Base-by-base conservation (phyloP, 2,113 vertebrate genomes). In the Nibea albiflora region DNA sequence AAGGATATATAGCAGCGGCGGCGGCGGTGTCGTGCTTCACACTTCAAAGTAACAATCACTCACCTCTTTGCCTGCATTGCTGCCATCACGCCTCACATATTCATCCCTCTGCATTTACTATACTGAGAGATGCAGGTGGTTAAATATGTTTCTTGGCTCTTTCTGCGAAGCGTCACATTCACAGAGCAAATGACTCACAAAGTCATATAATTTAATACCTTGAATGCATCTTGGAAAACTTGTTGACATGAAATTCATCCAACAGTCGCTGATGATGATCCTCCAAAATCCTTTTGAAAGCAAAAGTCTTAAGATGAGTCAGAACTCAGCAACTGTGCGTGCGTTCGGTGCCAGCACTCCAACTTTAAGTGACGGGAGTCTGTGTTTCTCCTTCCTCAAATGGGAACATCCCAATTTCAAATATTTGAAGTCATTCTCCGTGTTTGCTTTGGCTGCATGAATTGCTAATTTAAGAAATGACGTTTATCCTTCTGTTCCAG, bases 291-390 rank as follows among this genome's bases (percentile, higher is more conserved):
- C 69, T 42, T 85, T 61, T 66, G 20, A 83, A 76, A 78, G 62
- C 78, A 68, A 70, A 87, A 85, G 68, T 79, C 88, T 80, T 68
- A 73, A 73, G 73, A 85, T 81, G 87, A 89, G 69, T 85, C 54
- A 78, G 15, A 84, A 72, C 73, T 69, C 31, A 85, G 76, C 81
- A 82, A 66, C 80, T 87, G 72, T 80, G 83, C 78, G 65, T 28
- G 49, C 72, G 62, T 78, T 76, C 66, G n/a, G 1, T 70, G 71
- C 71, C 85, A 85, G 77, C 58, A 20, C 53, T 80, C 52, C 62
- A 54, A 68, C 54, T 72, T 31, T 16, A 20, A 47, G 20, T 28
- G 78, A 67, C 31, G 12, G 44, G 66, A 70, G 39, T 65, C 42
- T 49, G 58, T 20, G 19, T 69, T 56, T 61, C 46, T 76, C 11